Base-by-base conservation (phyloP, 2,888 invertebrate genomes). In the Lithosia quadra region DNA sequence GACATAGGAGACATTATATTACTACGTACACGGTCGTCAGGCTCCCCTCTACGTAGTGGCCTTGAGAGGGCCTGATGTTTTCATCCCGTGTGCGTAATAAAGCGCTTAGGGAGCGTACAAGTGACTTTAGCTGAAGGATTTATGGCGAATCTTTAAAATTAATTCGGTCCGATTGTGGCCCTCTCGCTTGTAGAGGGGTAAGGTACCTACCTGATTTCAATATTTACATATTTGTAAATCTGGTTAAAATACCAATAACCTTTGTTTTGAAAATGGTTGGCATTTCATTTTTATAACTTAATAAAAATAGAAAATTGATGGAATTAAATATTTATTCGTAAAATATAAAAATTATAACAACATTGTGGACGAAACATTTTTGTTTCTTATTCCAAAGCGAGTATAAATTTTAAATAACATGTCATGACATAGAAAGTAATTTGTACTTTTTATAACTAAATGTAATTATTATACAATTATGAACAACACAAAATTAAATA, bases 61-160 rank as follows among this genome's bases (percentile, higher is more conserved):
- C 94, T 95, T 93, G 94, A 92, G 91, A 84, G 86, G 80, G 87
- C 90, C 90, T 92, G 92, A 94, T 94, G 93, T 93, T 94, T 94
- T 93, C 92, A 94, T 94, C 93, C 90, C 91, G 90, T 85, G 91
- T 86, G 93, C 90, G 93, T 93, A 94, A 92, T 94, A 94, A 94
- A 94, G 88, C 92, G 91, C 92, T 94, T 93, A 94, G 90, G 87
- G 86, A 90, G 89, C 92, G 92, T 84, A 87, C 90, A 86, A 90
- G 90, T 90, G 92, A 92, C 92, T 93, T 91, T 90, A 90, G 89
- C 89, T 89, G 88, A 91, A 91, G 91, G 93, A 94, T 94, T 94
- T 93, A 93, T 93, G 88, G 84, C 84, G 88, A 92, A 91, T 92
- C 91, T 92, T 88, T 86, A 88, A 87, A 91, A 94, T 93, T 94